Evolutionary conservation across 2,888 invertebrate genomes (phyloP), one percentile per base, ranked within the genome.

Genomic region (Cryptus armator): DNA sequence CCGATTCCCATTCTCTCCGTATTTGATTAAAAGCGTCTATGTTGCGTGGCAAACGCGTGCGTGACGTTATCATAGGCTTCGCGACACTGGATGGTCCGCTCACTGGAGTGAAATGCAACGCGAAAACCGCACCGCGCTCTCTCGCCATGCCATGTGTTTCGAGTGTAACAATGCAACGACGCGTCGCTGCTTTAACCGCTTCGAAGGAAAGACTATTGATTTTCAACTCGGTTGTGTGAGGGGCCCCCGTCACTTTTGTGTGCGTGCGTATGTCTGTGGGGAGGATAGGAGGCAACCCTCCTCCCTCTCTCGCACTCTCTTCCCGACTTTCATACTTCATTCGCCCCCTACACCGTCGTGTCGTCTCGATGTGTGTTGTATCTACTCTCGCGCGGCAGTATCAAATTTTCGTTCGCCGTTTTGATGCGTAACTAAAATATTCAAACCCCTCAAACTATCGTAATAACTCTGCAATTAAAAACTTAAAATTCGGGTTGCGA

Each of bases 121-220:
- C 59, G 68, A 74, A 81, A 81, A 37, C 37, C 37, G 9, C 37
- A 0, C 19, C 56, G 74, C 62, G 74, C 74, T n/a, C 10, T 46
- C 62, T 24, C 37, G 44, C 59, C 29, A 44, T 72, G 72, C 72
- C 62, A 74, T 81, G 74, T 80, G 66, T 74, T 81, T 68, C 75
- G 68, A 81, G 70, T 68, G 68, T 62, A 75, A 81, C 81, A 81
- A 81, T 81, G 75, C 81, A 81, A 81, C 75, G 56, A 59, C 56
- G 72, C 68, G 44, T 80, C 83, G 76, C 83, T 77, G 75, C 81
- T 81, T 81, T 75, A 81, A 81, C 75, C 75, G 68, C 68, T 81
- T 70, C 75, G 81, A 81, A 75, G 81, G 75, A 81, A 81, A 81
- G 81, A 81, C 81, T 81, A 81, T 81, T 81, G 81, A 81, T 81